phyloP scores from a whole-genome alignment of 2,888 invertebrate species.

The Unio pictorum region DNA sequence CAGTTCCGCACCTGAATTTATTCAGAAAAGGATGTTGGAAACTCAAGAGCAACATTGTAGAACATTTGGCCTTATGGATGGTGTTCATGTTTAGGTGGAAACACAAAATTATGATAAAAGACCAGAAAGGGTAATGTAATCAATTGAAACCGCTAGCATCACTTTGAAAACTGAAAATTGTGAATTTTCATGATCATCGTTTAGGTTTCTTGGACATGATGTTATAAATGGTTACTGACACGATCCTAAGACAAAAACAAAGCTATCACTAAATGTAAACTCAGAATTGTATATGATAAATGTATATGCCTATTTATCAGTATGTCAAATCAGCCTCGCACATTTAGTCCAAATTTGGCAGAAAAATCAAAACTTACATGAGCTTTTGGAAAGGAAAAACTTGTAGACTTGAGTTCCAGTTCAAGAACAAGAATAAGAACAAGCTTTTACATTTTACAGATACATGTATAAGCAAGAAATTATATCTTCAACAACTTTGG shows the following conservation, averaged over 20 bases:
- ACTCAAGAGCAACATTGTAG: conserved; percentile 20
- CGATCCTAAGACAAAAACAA: conserved; percentile 8
- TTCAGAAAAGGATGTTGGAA: conserved; percentile 68
- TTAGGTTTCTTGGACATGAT: conserved; percentile 15
- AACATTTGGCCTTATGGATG: conserved; percentile 25
- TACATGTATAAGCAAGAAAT: too few species aligned
- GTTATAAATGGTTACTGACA: conserved; percentile 2
- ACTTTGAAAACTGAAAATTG: conserved; percentile 21
- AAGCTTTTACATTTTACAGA: conserved; percentile 54
- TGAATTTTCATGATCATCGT: conserved; percentile 5
- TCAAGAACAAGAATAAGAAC: conserved; percentile 41
- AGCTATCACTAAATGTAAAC: conserved; percentile 15
- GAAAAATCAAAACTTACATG: conserved; percentile 18
- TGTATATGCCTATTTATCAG: conserved; percentile 18
- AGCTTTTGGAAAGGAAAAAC: conserved; percentile 16
- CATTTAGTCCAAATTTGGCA: conserved; percentile 22
- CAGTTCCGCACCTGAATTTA: conserved; percentile 70
- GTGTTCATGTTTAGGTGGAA: conserved; percentile 15
- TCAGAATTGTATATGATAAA: conserved; percentile 11
- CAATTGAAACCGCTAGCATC: conserved; percentile 8
- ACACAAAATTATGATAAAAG: conserved; percentile 15
- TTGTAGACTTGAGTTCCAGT: conserved; percentile 20
- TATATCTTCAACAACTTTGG: too few species aligned
- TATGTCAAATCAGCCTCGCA: conserved; percentile 36
- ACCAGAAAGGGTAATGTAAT: conserved; percentile 11